Evolutionary conservation across 2,113 vertebrate genomes (phyloP), one percentile per base, ranked within the genome.

Genomic region (Merops nubicus): DNA sequence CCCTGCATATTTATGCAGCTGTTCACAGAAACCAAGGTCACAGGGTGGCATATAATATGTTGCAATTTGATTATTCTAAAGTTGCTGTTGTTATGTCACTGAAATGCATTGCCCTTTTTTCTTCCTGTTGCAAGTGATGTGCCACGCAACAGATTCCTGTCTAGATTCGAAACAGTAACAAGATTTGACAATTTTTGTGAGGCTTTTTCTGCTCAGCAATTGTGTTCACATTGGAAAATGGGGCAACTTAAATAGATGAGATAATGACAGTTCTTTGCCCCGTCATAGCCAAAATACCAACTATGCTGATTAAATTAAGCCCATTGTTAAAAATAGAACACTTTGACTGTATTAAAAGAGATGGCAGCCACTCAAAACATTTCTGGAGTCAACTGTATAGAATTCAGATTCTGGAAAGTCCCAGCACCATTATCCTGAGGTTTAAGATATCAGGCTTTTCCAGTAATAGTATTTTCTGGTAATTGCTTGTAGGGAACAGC

Each of bases 261-360:
- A 62, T 77, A 69, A 83, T 23, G 48, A 56, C 28, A 78, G 15
- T 36, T 15, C n/a, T 94, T 91, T 74, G 33, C 23, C 14, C 83
- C 0, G 0, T 68, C 33, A 18, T 9, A 78, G 76, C 42, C 91
- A 93, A 92, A 91, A 80, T 54, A 87, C 42, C 83, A 68, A 62
- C 82, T 74, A 47, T 11, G 31, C 10, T 89, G 64, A 93, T 94
- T 93, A 86, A 95, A 96, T 88, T 70, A 87, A 81, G 36, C 2
- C 51, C 63, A 38, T 21, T 56, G 60, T 72, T 95, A 92, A 96
- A 96, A 97, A 94, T 84, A 96, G 79, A 94, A 18, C 40, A 86
- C 64, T 94, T 79, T 74, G 19, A 56, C n/a, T 91, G 5, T 78
- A 92, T 87, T 95, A 85, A 88, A 97, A 88, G 64, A 77, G 38